Base-by-base conservation (phyloP, 37 sponge, comb jelly and placozoan genomes). In the Eunapius fragilis region DNA sequence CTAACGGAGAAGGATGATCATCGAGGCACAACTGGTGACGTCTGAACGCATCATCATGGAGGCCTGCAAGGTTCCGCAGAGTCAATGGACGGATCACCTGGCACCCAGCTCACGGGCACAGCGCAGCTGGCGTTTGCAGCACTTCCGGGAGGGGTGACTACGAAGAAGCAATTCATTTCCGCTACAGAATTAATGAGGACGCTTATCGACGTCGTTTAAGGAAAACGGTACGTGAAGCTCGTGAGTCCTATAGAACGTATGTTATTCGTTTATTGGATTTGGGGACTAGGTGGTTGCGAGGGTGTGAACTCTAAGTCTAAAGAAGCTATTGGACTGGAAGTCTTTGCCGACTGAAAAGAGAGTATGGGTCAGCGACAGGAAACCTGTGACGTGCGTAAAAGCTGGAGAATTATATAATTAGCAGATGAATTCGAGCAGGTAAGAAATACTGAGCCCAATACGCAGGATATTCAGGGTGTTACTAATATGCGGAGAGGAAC, bases 171-270 rank as follows among this genome's bases (percentile, higher is more conserved):
- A 72, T 89, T 13, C 26, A 85, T 11, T 13, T 11, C 7, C 58
- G 82, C 25, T 90, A 90, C 37, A 67, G 85, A 38, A 70, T 86
- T 25, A 82, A 70, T 33, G 86, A 82, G 26, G 86, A 90, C 38
- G 32, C 72, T 67, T 86, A 86, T 35, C 70, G 91, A 12, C 78
- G 70, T 11, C 72, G 82, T 6, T 85, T 90, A 37, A 23, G 91
- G 32, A 14, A 69, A 3, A 77, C 71, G 10, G 3, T 30, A 2
- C 0, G 48, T 68, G 67, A 74, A 68, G 19, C 30, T 11, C 79
- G 77, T 37, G 84, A 89, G 23, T 79, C 80, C 2, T 41, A 89
- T 69, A 0, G 82, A 22, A 79, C 82, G 67, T 35, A 82, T 48
- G 72, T 72, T 3, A 72, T 45, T 0, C 37, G 83, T 17, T 7